Conservation (phyloP, 2,113 vertebrate species). For the Caracal caracal region DNA sequence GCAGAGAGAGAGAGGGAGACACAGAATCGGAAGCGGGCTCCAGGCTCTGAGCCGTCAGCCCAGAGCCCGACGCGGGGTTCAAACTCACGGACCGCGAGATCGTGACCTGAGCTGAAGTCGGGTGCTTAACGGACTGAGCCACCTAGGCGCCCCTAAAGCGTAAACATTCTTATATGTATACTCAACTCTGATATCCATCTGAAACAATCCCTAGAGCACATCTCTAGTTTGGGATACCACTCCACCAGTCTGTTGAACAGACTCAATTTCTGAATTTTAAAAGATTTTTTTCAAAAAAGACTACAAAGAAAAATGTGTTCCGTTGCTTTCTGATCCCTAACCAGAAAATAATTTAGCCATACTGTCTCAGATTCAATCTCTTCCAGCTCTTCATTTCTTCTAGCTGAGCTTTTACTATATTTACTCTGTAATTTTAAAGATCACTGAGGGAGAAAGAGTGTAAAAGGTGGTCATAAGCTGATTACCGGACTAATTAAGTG, state of each 20-base stretch:
- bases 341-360: neutral
- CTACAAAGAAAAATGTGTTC: neutral
- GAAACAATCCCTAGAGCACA: neutral
- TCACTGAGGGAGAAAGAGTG: neutral
- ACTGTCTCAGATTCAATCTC: neutral
- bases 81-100: neutral
- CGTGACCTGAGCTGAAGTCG: neutral
- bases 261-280: slow-evolving; percentile 41
- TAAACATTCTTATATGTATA: neutral
- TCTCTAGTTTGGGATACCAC: neutral
- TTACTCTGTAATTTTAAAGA: neutral
- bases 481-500: neutral
- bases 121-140: neutral
- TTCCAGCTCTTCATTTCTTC: neutral
- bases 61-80: neutral
- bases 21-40: neutral
- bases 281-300: slow-evolving; percentile 1
- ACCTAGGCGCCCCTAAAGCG: neutral
- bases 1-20: neutral
- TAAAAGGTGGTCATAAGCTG: neutral
- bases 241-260: neutral
- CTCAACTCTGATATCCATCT: neutral
- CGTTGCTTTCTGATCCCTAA: neutral
- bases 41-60: too few relatives aligned
- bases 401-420: neutral